These are phyloP conservation scores for Mythimna impura DNA, from an alignment of 2,888 invertebrate genomes.

Conservation along the genomic window DNA sequence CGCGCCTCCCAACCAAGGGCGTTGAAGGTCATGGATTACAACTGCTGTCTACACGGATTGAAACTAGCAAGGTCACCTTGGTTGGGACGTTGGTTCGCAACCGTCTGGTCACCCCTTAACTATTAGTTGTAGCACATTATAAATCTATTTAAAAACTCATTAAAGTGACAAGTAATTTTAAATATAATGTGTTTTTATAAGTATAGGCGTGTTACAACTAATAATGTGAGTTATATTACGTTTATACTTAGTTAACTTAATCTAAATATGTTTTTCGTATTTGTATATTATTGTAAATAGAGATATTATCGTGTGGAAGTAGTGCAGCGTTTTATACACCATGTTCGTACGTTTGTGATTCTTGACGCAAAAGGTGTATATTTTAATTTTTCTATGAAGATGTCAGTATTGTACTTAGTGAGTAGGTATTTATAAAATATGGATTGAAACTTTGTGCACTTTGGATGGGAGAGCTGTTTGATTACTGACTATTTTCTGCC, in stretches of 20 bases:
- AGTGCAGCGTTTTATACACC: slow-evolving; percentile 73
- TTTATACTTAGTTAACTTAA: slow-evolving; percentile 38
- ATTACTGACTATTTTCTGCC: not conserved
- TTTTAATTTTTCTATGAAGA: slow-evolving; percentile 76
- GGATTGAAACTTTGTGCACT: slow-evolving; percentile 42
- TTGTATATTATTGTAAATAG: slow-evolving; percentile 85
- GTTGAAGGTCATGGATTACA: too few species aligned
- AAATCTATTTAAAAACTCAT: slow-evolving; percentile 49
- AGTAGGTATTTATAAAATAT: slow-evolving; percentile 79
- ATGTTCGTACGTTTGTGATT: slow-evolving; percentile 80
- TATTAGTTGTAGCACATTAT: slow-evolving; percentile 47
- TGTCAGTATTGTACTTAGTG: slow-evolving; percentile 84
- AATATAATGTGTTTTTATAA: slow-evolving; percentile 37
- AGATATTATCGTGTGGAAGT: slow-evolving; percentile 67
- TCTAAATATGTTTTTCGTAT: slow-evolving; percentile 59
- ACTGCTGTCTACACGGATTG: too few species aligned
- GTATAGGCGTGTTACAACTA: slow-evolving; percentile 25
- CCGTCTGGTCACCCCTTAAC: slow-evolving; percentile 4
- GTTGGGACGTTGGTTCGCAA: too few species aligned
- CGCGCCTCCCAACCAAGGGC: too few species aligned
- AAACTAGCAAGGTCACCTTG: too few species aligned
- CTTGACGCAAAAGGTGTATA: slow-evolving; percentile 77
- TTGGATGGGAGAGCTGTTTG: slow-evolving; percentile 32
- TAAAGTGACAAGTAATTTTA: slow-evolving; percentile 37
- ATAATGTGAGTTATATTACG: slow-evolving; percentile 29